A percentile compares a stretch with the other conserved stretches of the same genome.
Conservation (phyloP, 1,140 invertebrate species). For the Drosophila melanica region DNA sequence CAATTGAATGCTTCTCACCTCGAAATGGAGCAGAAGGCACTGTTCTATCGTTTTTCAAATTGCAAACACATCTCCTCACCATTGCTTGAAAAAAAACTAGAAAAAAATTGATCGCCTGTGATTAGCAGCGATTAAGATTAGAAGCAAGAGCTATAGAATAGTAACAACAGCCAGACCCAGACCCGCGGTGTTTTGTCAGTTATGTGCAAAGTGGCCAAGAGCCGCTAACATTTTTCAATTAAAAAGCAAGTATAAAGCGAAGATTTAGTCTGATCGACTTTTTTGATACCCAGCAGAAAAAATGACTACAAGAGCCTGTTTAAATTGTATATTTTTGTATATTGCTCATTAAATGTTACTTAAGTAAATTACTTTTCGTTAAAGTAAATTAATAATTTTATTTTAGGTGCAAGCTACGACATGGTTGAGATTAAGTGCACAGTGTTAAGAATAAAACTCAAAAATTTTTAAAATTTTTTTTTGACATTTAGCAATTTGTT, state of each 20-base stretch:
- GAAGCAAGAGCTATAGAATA: constrained; percentile 43
- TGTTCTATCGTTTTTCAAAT: constrained; percentile 69
- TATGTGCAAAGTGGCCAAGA: constrained; percentile 78
- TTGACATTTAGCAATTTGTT: no score
- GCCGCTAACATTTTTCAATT: constrained; percentile 82
- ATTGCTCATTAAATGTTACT: background rate
- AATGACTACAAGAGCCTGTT: no score
- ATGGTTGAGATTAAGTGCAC: no score
- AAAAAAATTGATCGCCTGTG: constrained; percentile 77
- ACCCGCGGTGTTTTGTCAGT: constrained; percentile 80
- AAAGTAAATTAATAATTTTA: background rate
- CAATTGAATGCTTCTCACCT: constrained; percentile 80
- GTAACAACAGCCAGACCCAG: constrained; percentile 32
- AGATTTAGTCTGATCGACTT: constrained; percentile 39
- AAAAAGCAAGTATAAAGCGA: constrained; percentile 57
- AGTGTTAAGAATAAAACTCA: no score
- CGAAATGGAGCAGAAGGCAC: constrained; percentile 67
- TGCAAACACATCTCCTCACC: constrained; percentile 61
- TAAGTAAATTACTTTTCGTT: background rate
- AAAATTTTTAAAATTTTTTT: no score
- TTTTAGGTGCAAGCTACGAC: background rate
- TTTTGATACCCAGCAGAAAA: constrained; percentile 29
- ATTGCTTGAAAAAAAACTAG: constrained; percentile 25
- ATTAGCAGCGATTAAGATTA: constrained; percentile 81
- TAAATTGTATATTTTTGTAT: background rate